phyloP scores from a whole-genome alignment of 1,140 invertebrate genomes.

The Drosophila nikananu region DNA sequence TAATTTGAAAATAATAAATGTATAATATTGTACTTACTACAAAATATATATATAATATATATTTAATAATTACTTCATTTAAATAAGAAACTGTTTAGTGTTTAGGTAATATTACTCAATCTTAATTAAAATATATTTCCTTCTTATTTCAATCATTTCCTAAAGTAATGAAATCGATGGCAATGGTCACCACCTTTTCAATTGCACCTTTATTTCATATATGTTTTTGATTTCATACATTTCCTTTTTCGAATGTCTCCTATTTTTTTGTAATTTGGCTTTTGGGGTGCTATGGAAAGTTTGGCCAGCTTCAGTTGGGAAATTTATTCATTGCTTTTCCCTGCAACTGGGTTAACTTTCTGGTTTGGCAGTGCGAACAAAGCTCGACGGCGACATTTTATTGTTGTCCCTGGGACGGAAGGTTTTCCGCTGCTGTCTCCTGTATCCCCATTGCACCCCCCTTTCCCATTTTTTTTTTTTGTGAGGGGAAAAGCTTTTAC shows the following conservation, averaged over 20 bases:
- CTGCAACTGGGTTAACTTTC: conserved; percentile 71
- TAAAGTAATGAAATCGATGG: no score
- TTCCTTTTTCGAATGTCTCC: conserved; percentile 9
- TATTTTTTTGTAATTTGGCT: conserved; percentile 18
- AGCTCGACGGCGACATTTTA: conserved; percentile 56
- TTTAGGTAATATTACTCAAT: no score
- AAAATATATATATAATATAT: no score
- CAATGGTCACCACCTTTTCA: no score
- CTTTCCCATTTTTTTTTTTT: conserved; percentile 21
- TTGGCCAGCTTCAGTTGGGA: conserved; percentile 22
- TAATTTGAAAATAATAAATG: no score
- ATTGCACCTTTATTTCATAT: not conserved
- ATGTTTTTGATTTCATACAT: not conserved
- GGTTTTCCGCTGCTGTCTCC: not conserved
- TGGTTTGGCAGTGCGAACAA: conserved; percentile 28
- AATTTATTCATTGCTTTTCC: conserved; percentile 58
- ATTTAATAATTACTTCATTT: no score
- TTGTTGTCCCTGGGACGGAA: conserved; percentile 21
- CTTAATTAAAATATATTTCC: no score
- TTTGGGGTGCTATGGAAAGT: conserved; percentile 39
- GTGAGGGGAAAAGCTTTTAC: conserved; percentile 54
- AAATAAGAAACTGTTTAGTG: no score
- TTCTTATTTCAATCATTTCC: no score
- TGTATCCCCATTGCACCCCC: not conserved
- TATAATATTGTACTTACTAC: no score